These are phyloP conservation scores for Ophraella communa DNA, from an alignment of 2,888 invertebrate genomes.

Conservation along the genomic window DNA sequence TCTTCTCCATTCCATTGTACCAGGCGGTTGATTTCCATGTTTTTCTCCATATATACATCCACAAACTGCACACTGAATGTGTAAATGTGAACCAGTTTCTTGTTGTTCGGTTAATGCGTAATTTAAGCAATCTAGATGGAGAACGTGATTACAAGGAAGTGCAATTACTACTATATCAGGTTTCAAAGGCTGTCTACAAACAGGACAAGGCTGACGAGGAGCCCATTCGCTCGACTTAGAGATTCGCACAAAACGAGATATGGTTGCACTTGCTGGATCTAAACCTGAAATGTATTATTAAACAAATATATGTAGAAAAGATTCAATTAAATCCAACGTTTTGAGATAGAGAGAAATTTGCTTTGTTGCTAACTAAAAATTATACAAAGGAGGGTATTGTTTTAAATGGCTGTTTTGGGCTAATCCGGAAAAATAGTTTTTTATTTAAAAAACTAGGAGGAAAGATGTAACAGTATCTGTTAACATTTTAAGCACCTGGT, in stretches of 20 bases:
- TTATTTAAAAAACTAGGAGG: no score
- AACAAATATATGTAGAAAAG: neutral
- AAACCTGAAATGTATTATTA: conserved; percentile 56
- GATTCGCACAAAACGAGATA: conserved; percentile 73
- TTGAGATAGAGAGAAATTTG: no score
- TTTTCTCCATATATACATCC: conserved; percentile 84
- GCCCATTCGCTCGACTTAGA: conserved; percentile 71
- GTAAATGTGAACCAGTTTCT: conserved; percentile 60
- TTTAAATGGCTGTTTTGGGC: no score
- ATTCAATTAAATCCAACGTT: no score
- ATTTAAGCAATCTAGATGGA: conserved; percentile 82
- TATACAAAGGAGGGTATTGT: no score
- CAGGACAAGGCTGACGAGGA: conserved; percentile 75
- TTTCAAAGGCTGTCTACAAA: conserved; percentile 69
- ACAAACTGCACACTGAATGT: conserved; percentile 87
- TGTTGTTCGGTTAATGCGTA: conserved; percentile 74
- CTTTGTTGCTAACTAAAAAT: no score
- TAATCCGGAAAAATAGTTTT: no score
- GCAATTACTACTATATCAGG: conserved; percentile 67
- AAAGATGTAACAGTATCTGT: no score
- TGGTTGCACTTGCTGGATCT: conserved; percentile 67
- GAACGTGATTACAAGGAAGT: conserved; percentile 77
- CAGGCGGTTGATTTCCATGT: conserved; percentile 80
- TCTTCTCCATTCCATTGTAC: conserved; percentile 82
- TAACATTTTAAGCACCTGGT: no score